Base-by-base conservation (phyloP, 2,113 vertebrate genomes). In the Nannobrachium achirus region DNA sequence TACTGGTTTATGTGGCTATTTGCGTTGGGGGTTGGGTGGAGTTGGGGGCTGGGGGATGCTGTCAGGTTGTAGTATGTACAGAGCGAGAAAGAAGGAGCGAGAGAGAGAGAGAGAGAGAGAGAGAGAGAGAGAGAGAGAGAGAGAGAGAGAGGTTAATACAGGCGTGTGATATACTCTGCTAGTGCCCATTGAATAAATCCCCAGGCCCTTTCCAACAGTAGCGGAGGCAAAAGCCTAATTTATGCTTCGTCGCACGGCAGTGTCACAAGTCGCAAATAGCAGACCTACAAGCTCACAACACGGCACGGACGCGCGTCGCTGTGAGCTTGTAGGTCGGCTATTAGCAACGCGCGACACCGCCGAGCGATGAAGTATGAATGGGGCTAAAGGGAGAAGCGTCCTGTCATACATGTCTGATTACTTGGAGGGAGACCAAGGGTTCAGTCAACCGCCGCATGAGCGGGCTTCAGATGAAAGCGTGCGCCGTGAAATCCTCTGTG, bases 1-100 rank as follows among this genome's bases (percentile, higher is more conserved):
- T 56, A 16, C 71, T 65, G 80, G 66, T 82, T 79, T 62, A 63
- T 58, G 10, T 76, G 71, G 75, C 79, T 84, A 78, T 84, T 80
- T 84, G 76, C 65, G 65, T 70, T 62, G 69, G 66, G 75, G 55
- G 56, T 52, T 63, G 52, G 58, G 20, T 71, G 56, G 42, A n/a
- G 67, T 33, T 62, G 68, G 76, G 68, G 74, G 66, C 39, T 44
- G 78, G 63, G 15, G 33, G 67, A 66, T 39, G n/a, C 46, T 64
- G 72, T 85, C 80, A 79, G 80, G 59, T 64, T 80, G 75, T 66
- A 78, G 42, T 71, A 65, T 74, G 71, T 72, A 73, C 15, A 51
- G 51, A 60, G 62, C 25, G 3, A 68, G 66, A 33, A 18, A 42
- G 56, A 42, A 8, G 8, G 15, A 59, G 56, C 1, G 39, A 41